Percentiles rank a stretch among this genome's conserved stretches.
Conservation (phyloP, 2,888 invertebrate species). For the Seira ritae region DNA sequence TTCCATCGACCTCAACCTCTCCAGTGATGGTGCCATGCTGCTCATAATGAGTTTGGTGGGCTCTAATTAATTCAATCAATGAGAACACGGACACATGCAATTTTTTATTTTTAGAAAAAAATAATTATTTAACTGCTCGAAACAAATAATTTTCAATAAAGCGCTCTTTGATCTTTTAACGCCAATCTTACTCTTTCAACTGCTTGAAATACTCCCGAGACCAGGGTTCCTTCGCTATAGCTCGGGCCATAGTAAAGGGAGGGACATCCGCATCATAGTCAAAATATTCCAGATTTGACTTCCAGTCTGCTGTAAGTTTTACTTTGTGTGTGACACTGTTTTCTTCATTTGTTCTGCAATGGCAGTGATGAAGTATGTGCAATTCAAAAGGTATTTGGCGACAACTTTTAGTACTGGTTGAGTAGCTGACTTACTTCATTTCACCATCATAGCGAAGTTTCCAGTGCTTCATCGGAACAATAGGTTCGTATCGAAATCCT, state of each 20-base stretch:
- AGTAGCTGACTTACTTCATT: constrained; percentile 29
- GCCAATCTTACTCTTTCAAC: constrained; percentile 81
- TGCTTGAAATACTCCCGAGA: constrained; percentile 81
- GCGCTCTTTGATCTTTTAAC: too few species aligned
- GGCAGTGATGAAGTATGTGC: too few species aligned
- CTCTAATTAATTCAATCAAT: constrained; percentile 76
- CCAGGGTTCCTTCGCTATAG: constrained; percentile 87
- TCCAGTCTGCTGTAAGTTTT: constrained; percentile 79
- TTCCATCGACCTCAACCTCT: constrained; percentile 79
- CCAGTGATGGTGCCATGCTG: constrained; percentile 84
- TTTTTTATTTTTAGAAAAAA: not conserved
- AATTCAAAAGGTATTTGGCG: not conserved
- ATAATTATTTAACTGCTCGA: not conserved
- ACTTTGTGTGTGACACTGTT: constrained; percentile 79
- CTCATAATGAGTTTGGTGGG: constrained; percentile 89
- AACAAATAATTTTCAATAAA: not conserved
- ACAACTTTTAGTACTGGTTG: not conserved
- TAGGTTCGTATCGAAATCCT: constrained; percentile 82
- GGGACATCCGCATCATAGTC: constrained; percentile 86
- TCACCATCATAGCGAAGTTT: constrained; percentile 82
- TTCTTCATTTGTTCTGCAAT: constrained; percentile 76
- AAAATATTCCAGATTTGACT: constrained; percentile 80
- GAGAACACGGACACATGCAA: not conserved
- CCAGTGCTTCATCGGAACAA: constrained; percentile 87
- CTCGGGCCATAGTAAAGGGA: constrained; percentile 82